These are phyloP conservation scores for Shargacucullia verbasci DNA, from an alignment of 2,888 invertebrate genomes.

Conservation along the genomic window DNA sequence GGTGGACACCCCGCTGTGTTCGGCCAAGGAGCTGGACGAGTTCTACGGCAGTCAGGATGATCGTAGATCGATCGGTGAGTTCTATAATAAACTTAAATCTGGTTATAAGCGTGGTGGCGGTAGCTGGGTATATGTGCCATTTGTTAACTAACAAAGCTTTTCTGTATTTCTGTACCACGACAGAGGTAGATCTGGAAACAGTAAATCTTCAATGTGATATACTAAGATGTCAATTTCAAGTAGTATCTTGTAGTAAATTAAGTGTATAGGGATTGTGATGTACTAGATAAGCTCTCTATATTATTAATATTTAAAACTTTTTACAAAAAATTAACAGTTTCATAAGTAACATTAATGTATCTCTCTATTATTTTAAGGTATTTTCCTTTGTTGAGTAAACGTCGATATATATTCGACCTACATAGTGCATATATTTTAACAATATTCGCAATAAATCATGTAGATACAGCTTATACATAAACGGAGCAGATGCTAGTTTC, in stretches of 20 bases:
- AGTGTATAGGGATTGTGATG: not conserved
- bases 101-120: conserved; percentile 59
- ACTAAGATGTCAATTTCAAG: not conserved
- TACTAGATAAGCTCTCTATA: not conserved
- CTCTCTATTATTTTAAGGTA: not conserved
- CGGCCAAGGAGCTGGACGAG: conserved; percentile 90
- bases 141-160: conserved; percentile 61
- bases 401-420: conserved; percentile 22
- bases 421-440: conserved; percentile 25
- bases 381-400: conserved; percentile 24
- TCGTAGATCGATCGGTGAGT: conserved; percentile 88
- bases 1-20: conserved; percentile 94
- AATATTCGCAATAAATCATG: conserved; percentile 29
- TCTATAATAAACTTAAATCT: conserved; percentile 65
- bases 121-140: conserved; percentile 69
- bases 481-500: conserved; percentile 42
- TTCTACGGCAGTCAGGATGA: conserved; percentile 90
- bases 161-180: conserved; percentile 27
- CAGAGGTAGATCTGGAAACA: conserved; percentile 8
- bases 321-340: no score
- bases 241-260: not conserved
- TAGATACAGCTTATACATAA: conserved; percentile 5
- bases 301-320: no score
- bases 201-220: conserved; percentile 22
- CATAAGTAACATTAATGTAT: no score